Evolutionary conservation across 1,140 invertebrate species (phyloP).

Genomic region (Lordiphosa collinella): DNA sequence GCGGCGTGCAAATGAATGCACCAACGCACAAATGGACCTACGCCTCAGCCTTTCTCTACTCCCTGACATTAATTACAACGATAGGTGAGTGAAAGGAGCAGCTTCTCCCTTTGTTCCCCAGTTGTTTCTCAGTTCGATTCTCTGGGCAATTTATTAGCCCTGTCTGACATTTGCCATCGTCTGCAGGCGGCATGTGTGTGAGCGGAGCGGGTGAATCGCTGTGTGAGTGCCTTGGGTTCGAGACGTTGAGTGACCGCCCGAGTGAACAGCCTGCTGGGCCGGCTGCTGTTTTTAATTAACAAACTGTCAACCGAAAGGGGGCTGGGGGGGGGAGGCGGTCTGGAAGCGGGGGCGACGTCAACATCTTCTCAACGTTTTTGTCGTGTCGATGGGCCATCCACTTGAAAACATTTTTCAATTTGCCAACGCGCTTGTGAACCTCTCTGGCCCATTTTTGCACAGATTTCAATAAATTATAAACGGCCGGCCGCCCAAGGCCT

Average conservation of each 20-base stretch:
- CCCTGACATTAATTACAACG: conserved; percentile 96
- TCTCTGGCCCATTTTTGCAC: conserved; percentile 11
- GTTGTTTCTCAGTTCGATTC: conserved; percentile 26
- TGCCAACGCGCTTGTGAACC: conserved; percentile 26
- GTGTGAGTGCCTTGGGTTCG: conserved; percentile 26
- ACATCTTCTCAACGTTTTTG: conserved; percentile 2
- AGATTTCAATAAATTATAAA: conserved; percentile 73
- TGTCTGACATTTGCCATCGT: conserved; percentile 56
- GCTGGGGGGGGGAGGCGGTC: too few species aligned
- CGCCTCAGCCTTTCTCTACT: conserved; percentile 95
- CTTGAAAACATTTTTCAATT: conserved; percentile 58
- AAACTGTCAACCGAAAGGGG: conserved; percentile 67
- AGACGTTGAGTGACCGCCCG: conserved; percentile 67
- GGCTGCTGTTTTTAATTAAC: conserved; percentile 74
- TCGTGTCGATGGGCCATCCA: conserved; percentile 26
- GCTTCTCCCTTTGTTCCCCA: background rate
- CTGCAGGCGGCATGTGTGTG: conserved; percentile 31
- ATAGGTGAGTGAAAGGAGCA: conserved; percentile 87
- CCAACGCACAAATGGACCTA: conserved; percentile 90
- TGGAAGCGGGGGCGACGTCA: background rate
- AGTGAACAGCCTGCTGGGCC: conserved; percentile 32
- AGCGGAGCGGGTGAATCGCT: background rate
- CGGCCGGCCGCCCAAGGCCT: conserved; percentile 53
- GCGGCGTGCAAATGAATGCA: conserved; percentile 80
- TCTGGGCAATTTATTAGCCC: conserved; percentile 66